These are phyloP conservation scores for Parus major DNA, from an alignment of 2,113 vertebrate genomes.

Conservation along the genomic window DNA sequence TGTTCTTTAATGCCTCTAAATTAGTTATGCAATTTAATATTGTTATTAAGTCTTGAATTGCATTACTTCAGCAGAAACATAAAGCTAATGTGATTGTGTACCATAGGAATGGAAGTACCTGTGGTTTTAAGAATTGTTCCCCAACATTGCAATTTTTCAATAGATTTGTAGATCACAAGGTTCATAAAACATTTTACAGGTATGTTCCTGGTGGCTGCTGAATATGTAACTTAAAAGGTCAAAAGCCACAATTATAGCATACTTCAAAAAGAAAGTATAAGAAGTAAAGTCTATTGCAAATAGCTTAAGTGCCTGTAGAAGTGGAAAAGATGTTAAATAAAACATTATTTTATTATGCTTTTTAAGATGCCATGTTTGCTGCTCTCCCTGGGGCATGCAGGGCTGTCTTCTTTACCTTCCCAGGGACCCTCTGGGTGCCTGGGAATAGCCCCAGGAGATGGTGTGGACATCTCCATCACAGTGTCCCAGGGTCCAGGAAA, in stretches of 20 bases:
- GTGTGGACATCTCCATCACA: rapidly evolving
- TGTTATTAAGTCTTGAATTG: constrained; percentile 23
- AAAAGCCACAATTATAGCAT: neutral
- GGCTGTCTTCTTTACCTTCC: neutral
- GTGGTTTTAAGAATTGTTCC: neutral
- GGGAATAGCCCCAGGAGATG: neutral
- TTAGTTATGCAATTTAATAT: constrained; percentile 49
- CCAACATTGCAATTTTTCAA: neutral
- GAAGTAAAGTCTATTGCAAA: neutral
- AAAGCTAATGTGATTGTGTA: constrained; percentile 41
- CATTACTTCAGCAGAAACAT: constrained; percentile 38
- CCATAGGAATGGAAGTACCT: constrained; percentile 7
- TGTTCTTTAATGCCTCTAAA: constrained; percentile 49
- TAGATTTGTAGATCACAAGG: neutral
- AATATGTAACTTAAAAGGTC: neutral
- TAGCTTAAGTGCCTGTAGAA: neutral
- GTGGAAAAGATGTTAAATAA: neutral
- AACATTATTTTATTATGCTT: neutral
- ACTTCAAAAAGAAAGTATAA: neutral
- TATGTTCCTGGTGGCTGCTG: neutral
- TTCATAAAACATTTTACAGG: neutral
- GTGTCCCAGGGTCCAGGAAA: neutral
- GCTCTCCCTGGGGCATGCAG: neutral
- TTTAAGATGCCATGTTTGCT: neutral
- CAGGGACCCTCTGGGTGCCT: too few species aligned